Evolutionary conservation across 2,888 invertebrate genomes (phyloP), one percentile per base, ranked within the genome.

Genomic region (Pachydiplax longipennis): DNA sequence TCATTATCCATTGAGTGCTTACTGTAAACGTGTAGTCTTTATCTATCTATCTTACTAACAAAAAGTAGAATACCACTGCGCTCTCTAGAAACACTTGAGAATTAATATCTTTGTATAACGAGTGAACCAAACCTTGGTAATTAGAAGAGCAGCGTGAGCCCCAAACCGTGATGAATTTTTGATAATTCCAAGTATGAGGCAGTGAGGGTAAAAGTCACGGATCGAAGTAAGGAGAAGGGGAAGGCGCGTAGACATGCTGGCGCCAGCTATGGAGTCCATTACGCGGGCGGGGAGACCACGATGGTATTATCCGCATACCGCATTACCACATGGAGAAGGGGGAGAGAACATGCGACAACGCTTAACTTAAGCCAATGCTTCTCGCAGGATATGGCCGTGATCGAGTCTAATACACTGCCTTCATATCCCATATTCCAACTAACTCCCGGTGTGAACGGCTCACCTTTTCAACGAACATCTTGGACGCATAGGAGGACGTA

Each of bases 271-370:
- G 87, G 87, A 87, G 61, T 87, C 87, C 87, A 87, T 87, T 87
- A 87, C 87, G 83, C 35, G n/a, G 87, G 5, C 61, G 18, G n/a
- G 83, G 22, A 65, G 87, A 87, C 87, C 87, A 22, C 87, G 87
- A 35, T 37, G 37, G 65, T 87, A 87, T 87, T 87, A 87, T 87
- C 87, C 87, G 87, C 87, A 87, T 87, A 87, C 87, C 87, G 87
- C 87, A 87, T 61, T 61, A 87, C 87, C 87, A 37, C 87, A 18
- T 31, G 58, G 22, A 37, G 13, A 18, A 53, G 83, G 35, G 87
- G 87, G 15, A 10, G 15, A 10, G 87, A 61, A 87, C 87, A 58
- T 87, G 87, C 87, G 87, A 87, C 87, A 87, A 87, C 65, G 37
- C 61, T 37, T 37, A 87, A 58, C 87, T 87, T 87, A 65, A 87